Conservation (phyloP, 1,140 invertebrate species). For the Calliphora vicina region DNA sequence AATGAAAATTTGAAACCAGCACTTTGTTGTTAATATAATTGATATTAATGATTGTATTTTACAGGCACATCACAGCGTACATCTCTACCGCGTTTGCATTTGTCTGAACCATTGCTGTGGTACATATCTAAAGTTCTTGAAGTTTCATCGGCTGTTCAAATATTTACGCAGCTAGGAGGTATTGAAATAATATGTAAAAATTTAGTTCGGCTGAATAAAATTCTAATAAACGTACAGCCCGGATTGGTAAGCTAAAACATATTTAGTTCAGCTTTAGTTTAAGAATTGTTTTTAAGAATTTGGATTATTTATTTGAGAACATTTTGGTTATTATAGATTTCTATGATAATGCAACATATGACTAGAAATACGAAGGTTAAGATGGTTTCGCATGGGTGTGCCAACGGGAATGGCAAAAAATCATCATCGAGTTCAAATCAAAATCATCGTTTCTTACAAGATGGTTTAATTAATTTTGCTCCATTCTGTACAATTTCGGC, state of each 20-base stretch:
- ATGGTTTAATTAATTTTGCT: constrained; percentile 87
- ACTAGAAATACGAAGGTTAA: constrained; percentile 64
- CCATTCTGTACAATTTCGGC: constrained; percentile 83
- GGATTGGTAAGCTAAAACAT: constrained; percentile 54
- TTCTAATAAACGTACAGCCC: constrained; percentile 64
- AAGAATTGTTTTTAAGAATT: no score
- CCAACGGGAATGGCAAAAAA: constrained; percentile 45
- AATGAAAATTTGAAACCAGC: no score
- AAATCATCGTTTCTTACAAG: constrained; percentile 62
- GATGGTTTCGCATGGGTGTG: constrained; percentile 45
- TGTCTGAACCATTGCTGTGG: constrained; percentile 80
- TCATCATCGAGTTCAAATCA: constrained; percentile 38
- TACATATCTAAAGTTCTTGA: constrained; percentile 78
- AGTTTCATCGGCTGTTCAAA: constrained; percentile 70
- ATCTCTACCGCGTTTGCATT: constrained; percentile 65
- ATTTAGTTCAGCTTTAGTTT: background rate
- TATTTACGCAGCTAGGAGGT: constrained; percentile 72
- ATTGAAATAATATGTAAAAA: constrained; percentile 70
- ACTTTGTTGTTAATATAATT: no score
- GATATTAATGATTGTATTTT: background rate
- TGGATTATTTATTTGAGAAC: constrained; percentile 24
- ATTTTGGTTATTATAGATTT: constrained; percentile 62
- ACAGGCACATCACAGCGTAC: constrained; percentile 62
- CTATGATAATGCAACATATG: constrained; percentile 73
- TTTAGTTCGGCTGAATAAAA: constrained; percentile 67